Evolutionary conservation across 37 sponge, comb jelly and placozoan genomes (phyloP).

Genomic region (Agelas oroides): DNA sequence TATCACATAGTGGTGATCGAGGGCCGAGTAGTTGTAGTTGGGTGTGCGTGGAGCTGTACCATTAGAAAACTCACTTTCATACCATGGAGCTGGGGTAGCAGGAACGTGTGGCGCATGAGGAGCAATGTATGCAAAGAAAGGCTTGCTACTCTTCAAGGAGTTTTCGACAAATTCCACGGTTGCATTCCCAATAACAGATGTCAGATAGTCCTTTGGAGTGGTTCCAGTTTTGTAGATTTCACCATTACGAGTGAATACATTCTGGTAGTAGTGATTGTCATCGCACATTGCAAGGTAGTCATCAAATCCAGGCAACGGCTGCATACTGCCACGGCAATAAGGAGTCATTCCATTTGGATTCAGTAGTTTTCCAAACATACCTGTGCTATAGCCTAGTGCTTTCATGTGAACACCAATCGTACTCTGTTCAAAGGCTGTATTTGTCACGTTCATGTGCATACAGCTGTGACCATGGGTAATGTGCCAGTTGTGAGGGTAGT

Average conservation of each 20-base stretch:
- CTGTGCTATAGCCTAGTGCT: constrained; percentile 63
- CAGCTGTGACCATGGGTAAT: constrained; percentile 25
- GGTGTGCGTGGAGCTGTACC: constrained; percentile 78
- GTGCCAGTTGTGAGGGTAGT: constrained; percentile 76
- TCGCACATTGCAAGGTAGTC: constrained; percentile 75
- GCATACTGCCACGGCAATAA: constrained; percentile 34
- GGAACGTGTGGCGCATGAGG: constrained; percentile 89
- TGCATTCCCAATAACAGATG: constrained; percentile 71
- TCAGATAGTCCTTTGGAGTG: constrained; percentile 72
- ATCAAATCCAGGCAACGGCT: constrained; percentile 68
- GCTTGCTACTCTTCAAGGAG: constrained; percentile 23
- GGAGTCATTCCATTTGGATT: constrained; percentile 52
- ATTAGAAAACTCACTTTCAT: constrained; percentile 39
- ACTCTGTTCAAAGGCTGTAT: constrained; percentile 28
- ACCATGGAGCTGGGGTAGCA: constrained; percentile 88
- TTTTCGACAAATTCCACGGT: constrained; percentile 56
- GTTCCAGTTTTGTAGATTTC: constrained; percentile 35
- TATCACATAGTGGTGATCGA: constrained; percentile 79
- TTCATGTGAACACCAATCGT: constrained; percentile 67
- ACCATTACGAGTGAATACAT: constrained; percentile 64
- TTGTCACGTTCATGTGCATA: constrained; percentile 76
- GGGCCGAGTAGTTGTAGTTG: constrained; percentile 71
- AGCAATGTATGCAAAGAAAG: constrained; percentile 83
- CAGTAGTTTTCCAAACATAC: constrained; percentile 80
- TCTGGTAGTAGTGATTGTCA: constrained; percentile 65